Percentiles rank a stretch among this genome's conserved stretches.
phyloP scores from a whole-genome alignment of 2,888 invertebrate genomes.

The Cosmia pyralina region DNA sequence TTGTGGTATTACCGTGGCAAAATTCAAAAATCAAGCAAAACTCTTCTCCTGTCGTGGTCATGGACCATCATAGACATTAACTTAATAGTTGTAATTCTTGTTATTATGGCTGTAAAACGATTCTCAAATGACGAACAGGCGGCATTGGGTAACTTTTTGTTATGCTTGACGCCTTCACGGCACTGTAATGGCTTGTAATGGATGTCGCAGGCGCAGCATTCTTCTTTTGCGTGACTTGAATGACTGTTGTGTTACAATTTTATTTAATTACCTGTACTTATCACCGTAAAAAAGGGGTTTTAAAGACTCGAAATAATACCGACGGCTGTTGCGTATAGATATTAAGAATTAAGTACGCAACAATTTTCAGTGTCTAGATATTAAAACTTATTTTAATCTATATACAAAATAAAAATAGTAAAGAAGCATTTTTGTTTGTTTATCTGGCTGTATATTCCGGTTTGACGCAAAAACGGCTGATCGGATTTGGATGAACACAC shows the following conservation, averaged over 20 bases:
- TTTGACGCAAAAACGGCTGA: too few species aligned
- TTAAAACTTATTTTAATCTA: too few species aligned
- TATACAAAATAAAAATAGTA: too few species aligned
- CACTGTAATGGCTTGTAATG: conserved; percentile 70
- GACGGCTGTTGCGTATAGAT: neutral
- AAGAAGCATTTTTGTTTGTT: too few species aligned
- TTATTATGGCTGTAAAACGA: conserved; percentile 69
- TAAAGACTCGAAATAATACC: conserved; percentile 13
- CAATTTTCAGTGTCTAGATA: neutral
- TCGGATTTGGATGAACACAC: too few species aligned
- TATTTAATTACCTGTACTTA: conserved; percentile 58
- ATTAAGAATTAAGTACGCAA: neutral
- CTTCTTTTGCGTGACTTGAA: conserved; percentile 52
- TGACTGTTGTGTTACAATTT: conserved; percentile 49
- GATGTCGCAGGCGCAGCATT: conserved; percentile 65
- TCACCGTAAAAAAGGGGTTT: conserved; percentile 35
- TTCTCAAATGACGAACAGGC: conserved; percentile 63
- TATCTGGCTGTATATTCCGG: too few species aligned
- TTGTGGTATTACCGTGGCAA: conserved; percentile 14
- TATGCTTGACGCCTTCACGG: conserved; percentile 69
- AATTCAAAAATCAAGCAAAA: conserved; percentile 30
- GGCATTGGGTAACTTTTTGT: conserved; percentile 62
- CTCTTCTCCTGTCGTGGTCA: conserved; percentile 42
- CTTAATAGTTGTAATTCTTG: conserved; percentile 70
- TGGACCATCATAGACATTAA: conserved; percentile 57